Evolutionary conservation across 2,888 invertebrate species (phyloP).

Genomic region (Melolontha melolontha): DNA sequence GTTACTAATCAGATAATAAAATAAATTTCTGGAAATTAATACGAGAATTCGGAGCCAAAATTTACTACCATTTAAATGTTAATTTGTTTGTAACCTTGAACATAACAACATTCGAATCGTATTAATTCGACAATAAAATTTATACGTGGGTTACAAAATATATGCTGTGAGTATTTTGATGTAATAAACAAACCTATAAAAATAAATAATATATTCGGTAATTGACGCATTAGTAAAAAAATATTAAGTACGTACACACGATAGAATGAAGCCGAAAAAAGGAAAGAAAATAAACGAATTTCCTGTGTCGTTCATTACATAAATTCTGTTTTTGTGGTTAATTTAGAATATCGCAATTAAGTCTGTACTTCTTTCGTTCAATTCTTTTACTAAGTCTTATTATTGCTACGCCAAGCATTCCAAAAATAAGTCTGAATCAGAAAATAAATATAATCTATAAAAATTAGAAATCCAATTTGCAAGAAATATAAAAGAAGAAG

Average conservation of each 20-base stretch:
- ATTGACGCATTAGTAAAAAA: conserved; percentile 8
- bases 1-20: background rate
- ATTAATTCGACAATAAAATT: conserved; percentile 34
- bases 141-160: conserved; percentile 34
- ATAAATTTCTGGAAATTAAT: conserved; percentile 1
- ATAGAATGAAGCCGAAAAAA: no score
- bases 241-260: background rate
- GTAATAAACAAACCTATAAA: conserved; percentile 30
- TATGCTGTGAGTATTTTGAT: conserved; percentile 8
- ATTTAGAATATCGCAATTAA: no score
- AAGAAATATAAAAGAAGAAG: no score
- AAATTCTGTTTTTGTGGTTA: no score
- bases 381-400: no score
- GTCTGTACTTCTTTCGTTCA: no score
- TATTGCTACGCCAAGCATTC: no score
- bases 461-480: no score
- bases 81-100: conserved; percentile 31
- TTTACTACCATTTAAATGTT: conserved; percentile 35
- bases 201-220: conserved; percentile 27
- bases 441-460: no score
- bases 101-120: conserved; percentile 26
- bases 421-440: no score
- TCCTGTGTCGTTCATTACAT: no score
- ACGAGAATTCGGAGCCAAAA: conserved; percentile 21
- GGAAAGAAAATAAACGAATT: no score